phyloP scores from a whole-genome alignment of 2,113 vertebrate species.

The Lampris megalopsis region DNA sequence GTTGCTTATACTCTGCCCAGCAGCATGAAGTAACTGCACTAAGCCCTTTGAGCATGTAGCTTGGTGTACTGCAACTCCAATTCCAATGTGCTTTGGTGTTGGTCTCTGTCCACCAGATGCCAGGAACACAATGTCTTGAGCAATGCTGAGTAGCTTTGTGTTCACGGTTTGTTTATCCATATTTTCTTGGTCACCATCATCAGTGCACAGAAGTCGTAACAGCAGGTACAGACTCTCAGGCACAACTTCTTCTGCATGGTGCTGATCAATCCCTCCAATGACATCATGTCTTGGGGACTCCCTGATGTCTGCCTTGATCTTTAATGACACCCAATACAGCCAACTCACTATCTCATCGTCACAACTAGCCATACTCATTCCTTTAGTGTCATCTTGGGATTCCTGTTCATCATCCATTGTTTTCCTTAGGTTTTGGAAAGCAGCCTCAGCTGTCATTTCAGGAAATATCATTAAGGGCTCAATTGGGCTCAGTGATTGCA shows the following conservation, averaged over 20 bases:
- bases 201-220: not conserved
- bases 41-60: slow-evolving; percentile 9
- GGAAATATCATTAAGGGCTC: not conserved
- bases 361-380: not conserved
- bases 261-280: not conserved
- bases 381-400: not conserved
- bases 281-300: not conserved
- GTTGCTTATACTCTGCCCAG: not conserved
- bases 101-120: slow-evolving; percentile 15
- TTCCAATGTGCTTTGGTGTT: slow-evolving; percentile 30
- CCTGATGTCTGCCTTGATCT: not conserved
- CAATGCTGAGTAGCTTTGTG: not conserved
- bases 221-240: not conserved
- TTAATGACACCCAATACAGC: not conserved
- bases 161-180: not conserved
- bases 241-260: not conserved
- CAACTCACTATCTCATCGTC: not conserved
- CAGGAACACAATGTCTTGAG: slow-evolving; percentile 23
- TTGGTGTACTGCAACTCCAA: slow-evolving; percentile 20
- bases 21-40: not conserved
- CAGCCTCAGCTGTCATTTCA: not conserved
- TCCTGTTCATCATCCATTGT: not conserved
- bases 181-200: not conserved
- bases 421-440: not conserved
- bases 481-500: not conserved